Base-by-base conservation (phyloP, 2,888 invertebrate genomes). In the Apamea crenata region DNA sequence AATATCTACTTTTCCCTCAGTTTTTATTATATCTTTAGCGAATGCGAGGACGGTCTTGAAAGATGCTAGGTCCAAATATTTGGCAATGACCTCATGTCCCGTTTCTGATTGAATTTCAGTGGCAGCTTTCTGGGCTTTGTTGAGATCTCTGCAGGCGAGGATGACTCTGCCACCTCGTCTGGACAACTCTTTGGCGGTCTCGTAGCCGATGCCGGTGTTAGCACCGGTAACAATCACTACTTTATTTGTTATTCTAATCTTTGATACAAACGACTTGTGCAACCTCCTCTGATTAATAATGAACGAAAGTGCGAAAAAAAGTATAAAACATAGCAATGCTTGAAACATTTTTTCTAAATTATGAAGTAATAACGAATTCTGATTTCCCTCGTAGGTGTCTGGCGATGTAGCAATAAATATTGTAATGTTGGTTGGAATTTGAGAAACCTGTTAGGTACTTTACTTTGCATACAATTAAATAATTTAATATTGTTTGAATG, bases 1-100 rank as follows among this genome's bases (percentile, higher is more conserved):
- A 21, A 99, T 98, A 93, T 99, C 98, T 69, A 99, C 93, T 91
- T 96, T 97, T 21, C 94, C 90, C 93, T 98, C 98, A 0, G 97
- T 97, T 90, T 97, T 96, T 47, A 98, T 97, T 67, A 99, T 97
- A 83, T 98, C 98, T 8, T 97, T 97, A 0, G 98, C 98, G 93
- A 99, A 99, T 83, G 97, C 97, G 25, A 98, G 97, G 25, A 98
- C 97, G 0, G 98, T 98, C 89, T 97, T 97, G 83, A 98, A 97
- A 0, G 98, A 98, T 12, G 98, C 97, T 74, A 99, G 93, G 92
- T 99, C 98, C 68, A 98, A 94, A 91, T 98, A 97, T 91, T 98
- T 98, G 0, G 98, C 97, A 1, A 97, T 87, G 2, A 98, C 94
- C 79, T 98, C 94, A 91, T 98, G 98, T 73, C 97, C 97, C 0